Base-by-base conservation (phyloP, 1,140 invertebrate species). In the Dolichoris vasculosae region DNA sequence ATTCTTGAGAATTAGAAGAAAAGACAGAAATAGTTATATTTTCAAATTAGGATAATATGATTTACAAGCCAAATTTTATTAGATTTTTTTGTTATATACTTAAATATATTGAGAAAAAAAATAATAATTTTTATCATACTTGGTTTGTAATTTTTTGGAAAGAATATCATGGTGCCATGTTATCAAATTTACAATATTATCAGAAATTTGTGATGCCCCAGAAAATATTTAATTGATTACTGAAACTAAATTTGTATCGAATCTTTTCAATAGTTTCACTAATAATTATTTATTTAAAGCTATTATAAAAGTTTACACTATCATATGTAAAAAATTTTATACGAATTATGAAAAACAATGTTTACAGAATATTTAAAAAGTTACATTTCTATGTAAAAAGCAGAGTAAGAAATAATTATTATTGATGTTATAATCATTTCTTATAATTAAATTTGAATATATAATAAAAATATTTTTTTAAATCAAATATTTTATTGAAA, bases 131-230 rank as follows among this genome's bases (percentile, higher is more conserved):
- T 20, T 92, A 15, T 43, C 89, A 48, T 86, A 82, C 51, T 20
- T 89, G 11, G 91, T 91, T 46, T 20, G 84, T 13, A 84, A 84
- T 46, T 90, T 89, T 51, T 43, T 90, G 30, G 35, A 90, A 76
- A 71, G 87, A 13, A 83, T 92, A 26, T 90, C 91, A 15, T 93
- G 92, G 92, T 89, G 90, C 67, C 91, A 91, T 26, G 87, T 91
- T 71, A 88, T 80, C 2, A 92, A 92, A 59, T 93, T 89, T 51
- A 87, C 87, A 64, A 91, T 93, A 79, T 75, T 93, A 15, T 51
- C 88, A 7, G 91, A 91, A 90, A 85, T 92, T 46, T 90, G 87
- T 67, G 73, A 88, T 67, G 71, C 90, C 17, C 86, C 67, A 77
- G 69, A 88, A 7, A 59, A 87, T 63, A 40, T 88, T 48, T 32